A percentile compares a stretch with the other conserved stretches of the same genome.
phyloP scores from a whole-genome alignment of 2,888 invertebrate species.

The Erebia epiphron region DNA sequence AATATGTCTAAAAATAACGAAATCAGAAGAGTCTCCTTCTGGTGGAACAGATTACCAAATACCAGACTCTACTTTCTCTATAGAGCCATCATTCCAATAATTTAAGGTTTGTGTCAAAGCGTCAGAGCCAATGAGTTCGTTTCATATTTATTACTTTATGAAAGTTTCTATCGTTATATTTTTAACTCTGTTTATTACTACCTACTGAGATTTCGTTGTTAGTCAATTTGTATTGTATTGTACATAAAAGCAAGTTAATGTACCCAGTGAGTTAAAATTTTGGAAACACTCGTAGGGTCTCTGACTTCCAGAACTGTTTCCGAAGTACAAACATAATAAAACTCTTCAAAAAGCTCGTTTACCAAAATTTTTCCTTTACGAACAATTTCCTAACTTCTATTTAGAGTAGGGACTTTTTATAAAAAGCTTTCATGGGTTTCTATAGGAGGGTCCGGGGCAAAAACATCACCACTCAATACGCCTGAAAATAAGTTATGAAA shows the following conservation, averaged over 20 bases:
- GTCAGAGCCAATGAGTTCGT: too few relatives aligned
- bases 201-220: too few relatives aligned
- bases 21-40: not conserved
- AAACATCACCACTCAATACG: not conserved
- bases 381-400: slow-evolving; percentile 9
- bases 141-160: too few relatives aligned
- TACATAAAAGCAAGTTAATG: too few relatives aligned
- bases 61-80: not conserved
- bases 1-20: not conserved
- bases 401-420: slow-evolving; percentile 1
- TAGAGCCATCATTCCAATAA: too few relatives aligned
- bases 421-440: slow-evolving; percentile 2
- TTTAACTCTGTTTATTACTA: too few relatives aligned
- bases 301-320: not conserved
- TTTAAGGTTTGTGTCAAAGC: not conserved
- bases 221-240: too few relatives aligned
- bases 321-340: not conserved
- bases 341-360: not conserved
- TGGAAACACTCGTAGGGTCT: not conserved
- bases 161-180: too few relatives aligned
- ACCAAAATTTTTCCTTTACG: slow-evolving; percentile 1
- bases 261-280: not conserved
- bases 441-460: not conserved
- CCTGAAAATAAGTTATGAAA: slow-evolving; percentile 1
- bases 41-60: too few relatives aligned